A percentile compares a stretch with the other conserved stretches of the same genome.
Evolutionary conservation across 1,140 invertebrate species (phyloP).

Genomic region (Nautilus pompilius): DNA sequence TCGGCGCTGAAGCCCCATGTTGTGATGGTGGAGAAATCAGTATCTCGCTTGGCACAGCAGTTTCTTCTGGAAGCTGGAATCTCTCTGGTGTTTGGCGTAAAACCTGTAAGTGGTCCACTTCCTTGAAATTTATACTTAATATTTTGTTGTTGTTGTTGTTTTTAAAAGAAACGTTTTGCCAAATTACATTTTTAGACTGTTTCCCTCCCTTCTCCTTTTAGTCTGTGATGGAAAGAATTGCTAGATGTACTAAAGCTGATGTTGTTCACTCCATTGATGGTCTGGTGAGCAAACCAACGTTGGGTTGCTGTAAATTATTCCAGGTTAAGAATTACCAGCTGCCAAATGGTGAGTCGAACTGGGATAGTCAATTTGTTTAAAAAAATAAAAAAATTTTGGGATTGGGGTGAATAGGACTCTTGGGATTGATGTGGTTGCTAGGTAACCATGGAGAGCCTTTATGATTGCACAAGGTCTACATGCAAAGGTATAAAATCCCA

Average conservation of each 20-base stretch:
- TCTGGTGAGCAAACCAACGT: slow-evolving; percentile 74
- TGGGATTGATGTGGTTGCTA: no score
- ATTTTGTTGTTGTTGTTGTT: background rate
- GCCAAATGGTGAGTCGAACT: slow-evolving; percentile 60
- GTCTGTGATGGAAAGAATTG: slow-evolving; percentile 77
- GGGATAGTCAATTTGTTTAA: no score
- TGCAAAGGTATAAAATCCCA: no score
- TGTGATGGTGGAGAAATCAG: slow-evolving; percentile 84
- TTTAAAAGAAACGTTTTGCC: background rate
- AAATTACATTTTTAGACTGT: slow-evolving; percentile 1
- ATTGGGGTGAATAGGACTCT: no score
- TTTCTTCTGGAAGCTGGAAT: slow-evolving; percentile 75
- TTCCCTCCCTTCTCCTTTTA: slow-evolving; percentile 23
- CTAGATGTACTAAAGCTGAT: slow-evolving; percentile 79
- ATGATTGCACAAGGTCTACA: no score
- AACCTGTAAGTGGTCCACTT: slow-evolving; percentile 59
- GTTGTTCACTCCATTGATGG: slow-evolving; percentile 88
- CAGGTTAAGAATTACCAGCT: slow-evolving; percentile 69
- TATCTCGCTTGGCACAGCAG: slow-evolving; percentile 85
- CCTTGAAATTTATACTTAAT: background rate
- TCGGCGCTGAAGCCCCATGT: slow-evolving; percentile 79
- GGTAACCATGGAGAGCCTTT: no score
- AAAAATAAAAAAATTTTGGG: no score
- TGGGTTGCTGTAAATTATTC: slow-evolving; percentile 86
- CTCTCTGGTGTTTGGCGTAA: slow-evolving; percentile 85